phyloP scores from a whole-genome alignment of 2,888 invertebrate species.

The Erynnis tages region DNA sequence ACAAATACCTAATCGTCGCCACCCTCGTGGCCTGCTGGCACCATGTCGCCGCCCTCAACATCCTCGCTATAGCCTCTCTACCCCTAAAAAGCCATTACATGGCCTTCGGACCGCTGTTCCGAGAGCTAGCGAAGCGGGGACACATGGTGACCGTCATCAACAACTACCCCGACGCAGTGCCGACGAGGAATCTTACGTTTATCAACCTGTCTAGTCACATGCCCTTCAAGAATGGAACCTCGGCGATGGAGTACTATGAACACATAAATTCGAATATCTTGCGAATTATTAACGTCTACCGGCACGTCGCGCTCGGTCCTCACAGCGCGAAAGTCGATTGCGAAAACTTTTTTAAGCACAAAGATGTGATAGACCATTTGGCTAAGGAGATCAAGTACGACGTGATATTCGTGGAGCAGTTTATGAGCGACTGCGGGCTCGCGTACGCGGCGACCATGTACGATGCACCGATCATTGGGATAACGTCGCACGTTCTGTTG shows the following conservation, averaged over 20 bases:
- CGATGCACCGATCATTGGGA: constrained; percentile 74
- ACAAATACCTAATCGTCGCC: constrained; percentile 17
- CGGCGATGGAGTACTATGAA: constrained; percentile 42
- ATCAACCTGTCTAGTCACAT: constrained; percentile 60
- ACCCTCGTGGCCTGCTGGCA: constrained; percentile 26
- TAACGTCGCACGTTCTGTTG: constrained; percentile 73
- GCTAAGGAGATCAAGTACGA: constrained; percentile 54
- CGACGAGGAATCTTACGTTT: constrained; percentile 76
- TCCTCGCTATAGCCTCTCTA: constrained; percentile 78
- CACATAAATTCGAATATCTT: constrained; percentile 32
- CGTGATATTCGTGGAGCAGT: constrained; percentile 71
- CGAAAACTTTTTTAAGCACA: constrained; percentile 48
- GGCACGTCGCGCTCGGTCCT: constrained; percentile 38
- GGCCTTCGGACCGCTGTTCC: constrained; percentile 81
- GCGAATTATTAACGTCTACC: constrained; percentile 39
- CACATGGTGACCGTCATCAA: constrained; percentile 84
- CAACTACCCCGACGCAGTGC: constrained; percentile 73
- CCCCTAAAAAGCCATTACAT: constrained; percentile 84
- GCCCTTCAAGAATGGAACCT: constrained; percentile 22
- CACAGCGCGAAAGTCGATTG: constrained; percentile 45
- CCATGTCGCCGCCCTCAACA: constrained; percentile 63
- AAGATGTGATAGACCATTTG: constrained; percentile 45
- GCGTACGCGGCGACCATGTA: constrained; percentile 57
- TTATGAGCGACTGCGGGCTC: constrained; percentile 68
- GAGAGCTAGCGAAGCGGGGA: constrained; percentile 79